Conservation (phyloP, 2,888 invertebrate genomes). For the Cataglyphis altisquamis region DNA sequence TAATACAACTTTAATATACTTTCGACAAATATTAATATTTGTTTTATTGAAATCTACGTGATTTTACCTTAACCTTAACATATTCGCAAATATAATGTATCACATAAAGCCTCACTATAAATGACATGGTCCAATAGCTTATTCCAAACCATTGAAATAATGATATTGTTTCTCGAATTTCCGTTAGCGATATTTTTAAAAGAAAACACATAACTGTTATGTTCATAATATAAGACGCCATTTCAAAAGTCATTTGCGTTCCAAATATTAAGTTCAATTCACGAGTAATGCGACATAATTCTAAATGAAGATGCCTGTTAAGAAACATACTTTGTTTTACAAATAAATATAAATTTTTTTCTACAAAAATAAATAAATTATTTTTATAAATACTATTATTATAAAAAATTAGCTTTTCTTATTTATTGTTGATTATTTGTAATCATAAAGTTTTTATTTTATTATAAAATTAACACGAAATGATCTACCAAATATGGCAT, state of each 20-base stretch:
- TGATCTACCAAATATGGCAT: neutral
- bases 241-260: slow-evolving; percentile 22
- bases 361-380: too few species aligned
- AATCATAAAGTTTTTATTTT: neutral
- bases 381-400: too few species aligned
- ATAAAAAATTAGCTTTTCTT: neutral
- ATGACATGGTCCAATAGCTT: neutral
- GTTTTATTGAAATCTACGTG: neutral
- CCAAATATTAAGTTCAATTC: slow-evolving; percentile 36
- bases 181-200: neutral
- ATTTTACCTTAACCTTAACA: slow-evolving; percentile 20
- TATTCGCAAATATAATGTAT: slow-evolving; percentile 28
- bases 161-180: too few species aligned
- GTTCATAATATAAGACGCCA: neutral
- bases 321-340: neutral
- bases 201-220: neutral
- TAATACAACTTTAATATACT: neutral
- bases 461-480: neutral
- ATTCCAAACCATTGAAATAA: neutral
- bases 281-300: slow-evolving; percentile 28
- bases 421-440: neutral
- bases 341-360: neutral
- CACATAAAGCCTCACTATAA: neutral
- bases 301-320: slow-evolving; percentile 43
- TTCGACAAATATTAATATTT: neutral